These are phyloP conservation scores for Drosophila gaucha DNA, from an alignment of 2,888 invertebrate genomes.

Conservation along the genomic window DNA sequence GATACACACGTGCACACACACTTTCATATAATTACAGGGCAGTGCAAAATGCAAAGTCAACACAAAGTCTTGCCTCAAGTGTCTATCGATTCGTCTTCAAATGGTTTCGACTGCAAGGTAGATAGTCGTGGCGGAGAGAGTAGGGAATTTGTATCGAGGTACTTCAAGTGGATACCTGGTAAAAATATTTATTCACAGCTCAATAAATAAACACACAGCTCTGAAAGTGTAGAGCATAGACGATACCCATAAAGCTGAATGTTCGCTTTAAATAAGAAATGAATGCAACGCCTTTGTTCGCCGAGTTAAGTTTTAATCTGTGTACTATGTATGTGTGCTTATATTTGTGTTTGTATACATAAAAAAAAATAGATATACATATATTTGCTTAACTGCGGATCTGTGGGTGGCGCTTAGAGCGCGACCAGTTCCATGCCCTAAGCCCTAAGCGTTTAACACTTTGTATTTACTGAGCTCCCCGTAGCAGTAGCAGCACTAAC, in stretches of 20 bases:
- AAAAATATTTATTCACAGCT: constrained; percentile 76
- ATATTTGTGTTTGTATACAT: background rate
- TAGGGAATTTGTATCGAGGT: constrained; percentile 17
- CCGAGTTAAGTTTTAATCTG: constrained; percentile 47
- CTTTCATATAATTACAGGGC: constrained; percentile 53
- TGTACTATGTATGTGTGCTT: background rate
- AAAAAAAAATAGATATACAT: too few species aligned
- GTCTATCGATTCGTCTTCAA: constrained; percentile 57
- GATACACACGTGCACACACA: background rate
- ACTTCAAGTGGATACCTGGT: constrained; percentile 46
- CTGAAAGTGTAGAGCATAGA: background rate
- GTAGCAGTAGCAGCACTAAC: constrained; percentile 21
- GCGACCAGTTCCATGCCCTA: constrained; percentile 20
- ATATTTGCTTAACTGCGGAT: constrained; percentile 44
- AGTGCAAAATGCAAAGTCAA: constrained; percentile 68
- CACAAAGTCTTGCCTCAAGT: constrained; percentile 52
- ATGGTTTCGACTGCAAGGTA: constrained; percentile 2
- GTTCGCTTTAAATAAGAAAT: constrained; percentile 72
- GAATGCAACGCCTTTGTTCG: constrained; percentile 62
- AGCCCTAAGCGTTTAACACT: constrained; percentile 67
- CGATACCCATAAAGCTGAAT: constrained; percentile 5
- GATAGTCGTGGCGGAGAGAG: background rate
- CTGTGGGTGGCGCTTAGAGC: constrained; percentile 27
- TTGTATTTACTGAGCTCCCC: constrained; percentile 60
- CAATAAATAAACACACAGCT: constrained; percentile 70